phyloP scores from a whole-genome alignment of 1,140 invertebrate genomes.

The Caenorhabditis tropicalis region DNA sequence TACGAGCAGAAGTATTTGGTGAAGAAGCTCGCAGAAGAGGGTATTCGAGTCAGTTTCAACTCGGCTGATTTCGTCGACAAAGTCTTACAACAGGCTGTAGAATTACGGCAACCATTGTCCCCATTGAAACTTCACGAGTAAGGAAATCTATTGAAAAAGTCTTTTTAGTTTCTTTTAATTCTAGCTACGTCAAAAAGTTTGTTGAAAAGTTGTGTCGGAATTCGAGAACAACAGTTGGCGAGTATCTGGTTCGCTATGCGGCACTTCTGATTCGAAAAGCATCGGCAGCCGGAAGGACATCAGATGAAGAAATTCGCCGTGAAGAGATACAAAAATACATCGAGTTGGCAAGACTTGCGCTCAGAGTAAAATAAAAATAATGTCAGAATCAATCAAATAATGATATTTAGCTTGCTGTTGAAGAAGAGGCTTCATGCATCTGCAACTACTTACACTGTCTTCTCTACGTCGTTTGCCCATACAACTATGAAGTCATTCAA shows the following conservation, averaged over 20 bases:
- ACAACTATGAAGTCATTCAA: conserved; percentile 36
- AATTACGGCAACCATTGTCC: background rate
- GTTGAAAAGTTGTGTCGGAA: background rate
- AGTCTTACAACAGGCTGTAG: conserved; percentile 4
- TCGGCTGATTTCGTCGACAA: background rate
- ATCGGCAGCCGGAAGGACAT: background rate
- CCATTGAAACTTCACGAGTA: conserved; percentile 4
- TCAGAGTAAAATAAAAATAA: background rate
- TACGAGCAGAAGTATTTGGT: conserved; percentile 28
- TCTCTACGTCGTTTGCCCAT: background rate
- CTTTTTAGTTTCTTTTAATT: background rate
- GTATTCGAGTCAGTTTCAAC: background rate
- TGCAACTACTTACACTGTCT: conserved; percentile 29
- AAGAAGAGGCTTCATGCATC: background rate
- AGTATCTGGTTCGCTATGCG: conserved; percentile 22
- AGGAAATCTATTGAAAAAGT: too few relatives aligned
- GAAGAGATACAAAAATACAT: conserved; percentile 18
- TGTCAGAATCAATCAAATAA: background rate
- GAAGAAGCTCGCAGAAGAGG: conserved; percentile 3
- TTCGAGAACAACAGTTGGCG: background rate
- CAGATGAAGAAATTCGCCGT: background rate
- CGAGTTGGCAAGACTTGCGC: background rate
- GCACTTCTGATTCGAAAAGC: background rate
- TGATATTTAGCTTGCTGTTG: background rate
- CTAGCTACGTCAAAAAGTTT: conserved; percentile 9